Evolutionary conservation across 1,140 invertebrate species (phyloP).

Genomic region (Drosophila subobscura): DNA sequence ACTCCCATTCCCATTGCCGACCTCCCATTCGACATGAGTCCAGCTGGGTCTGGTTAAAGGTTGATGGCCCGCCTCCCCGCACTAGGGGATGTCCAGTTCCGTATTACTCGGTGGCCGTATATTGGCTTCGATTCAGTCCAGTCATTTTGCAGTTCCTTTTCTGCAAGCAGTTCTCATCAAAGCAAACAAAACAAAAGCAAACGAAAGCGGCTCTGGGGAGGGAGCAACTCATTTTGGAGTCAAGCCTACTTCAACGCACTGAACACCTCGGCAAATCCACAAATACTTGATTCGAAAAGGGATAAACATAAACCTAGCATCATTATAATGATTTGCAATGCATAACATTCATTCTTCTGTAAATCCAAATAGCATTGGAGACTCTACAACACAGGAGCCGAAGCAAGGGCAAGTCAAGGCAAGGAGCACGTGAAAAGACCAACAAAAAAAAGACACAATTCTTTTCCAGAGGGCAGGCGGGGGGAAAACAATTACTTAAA

Average conservation of each 20-base stretch:
- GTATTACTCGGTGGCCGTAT: too few species aligned
- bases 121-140: too few species aligned
- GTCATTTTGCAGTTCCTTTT: too few species aligned
- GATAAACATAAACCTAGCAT: background rate
- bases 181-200: too few species aligned
- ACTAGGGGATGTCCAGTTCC: too few species aligned
- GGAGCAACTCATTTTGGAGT: too few species aligned
- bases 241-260: background rate
- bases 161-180: too few species aligned
- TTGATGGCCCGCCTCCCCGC: too few species aligned
- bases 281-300: background rate
- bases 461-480: constrained; percentile 23
- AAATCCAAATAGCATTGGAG: background rate
- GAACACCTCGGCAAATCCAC: background rate
- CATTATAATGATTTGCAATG: constrained; percentile 19
- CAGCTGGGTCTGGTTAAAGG: constrained; percentile 47
- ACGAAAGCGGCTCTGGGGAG: too few species aligned
- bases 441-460: constrained; percentile 49
- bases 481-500: constrained; percentile 77
- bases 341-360: too few species aligned
- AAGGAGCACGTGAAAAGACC: constrained; percentile 9
- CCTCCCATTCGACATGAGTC: background rate
- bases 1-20: background rate
- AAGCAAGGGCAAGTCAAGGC: background rate
- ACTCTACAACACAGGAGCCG: constrained; percentile 1